A percentile compares a stretch with the other conserved stretches of the same genome.
These are phyloP conservation scores for Psephotus haematonotus DNA, from an alignment of 2,113 vertebrate species.

Conservation along the genomic window DNA sequence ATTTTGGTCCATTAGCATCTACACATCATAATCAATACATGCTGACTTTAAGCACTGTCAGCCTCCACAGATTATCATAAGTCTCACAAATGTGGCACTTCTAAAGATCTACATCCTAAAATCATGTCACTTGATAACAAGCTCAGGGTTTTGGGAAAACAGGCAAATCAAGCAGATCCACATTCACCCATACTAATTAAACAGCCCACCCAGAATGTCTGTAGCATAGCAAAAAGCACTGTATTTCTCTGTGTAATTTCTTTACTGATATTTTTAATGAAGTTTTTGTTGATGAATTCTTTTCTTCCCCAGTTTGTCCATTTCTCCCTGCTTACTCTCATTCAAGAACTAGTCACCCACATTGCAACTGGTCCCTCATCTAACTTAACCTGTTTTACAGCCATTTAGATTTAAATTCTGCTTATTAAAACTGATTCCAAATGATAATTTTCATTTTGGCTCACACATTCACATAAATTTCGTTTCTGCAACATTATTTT, in stretches of 20 bases:
- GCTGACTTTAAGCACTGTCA: not conserved
- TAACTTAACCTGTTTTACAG: not conserved
- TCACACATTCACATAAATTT: constrained; percentile 1
- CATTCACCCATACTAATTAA: not conserved
- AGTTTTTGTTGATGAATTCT: not conserved
- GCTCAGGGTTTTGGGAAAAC: not conserved
- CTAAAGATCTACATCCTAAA: not conserved
- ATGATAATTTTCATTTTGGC: not conserved
- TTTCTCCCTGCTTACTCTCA: not conserved
- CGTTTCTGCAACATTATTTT: not conserved
- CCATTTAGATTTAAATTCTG: not conserved
- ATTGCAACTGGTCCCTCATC: not conserved
- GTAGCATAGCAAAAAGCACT: not conserved
- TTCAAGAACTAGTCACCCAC: not conserved
- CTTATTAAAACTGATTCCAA: constrained; percentile 27
- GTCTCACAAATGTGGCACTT: not conserved
- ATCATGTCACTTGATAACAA: not conserved
- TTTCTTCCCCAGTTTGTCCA: not conserved
- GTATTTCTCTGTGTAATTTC: not conserved
- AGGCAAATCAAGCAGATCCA: not conserved
- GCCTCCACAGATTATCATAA: not conserved
- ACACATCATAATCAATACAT: not conserved
- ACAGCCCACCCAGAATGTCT: not conserved
- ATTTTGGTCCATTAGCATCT: not conserved
- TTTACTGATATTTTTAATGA: accelerated